These are phyloP conservation scores for Epinephelus fuscoguttatus DNA, from an alignment of 2,113 vertebrate genomes.

Conservation along the genomic window DNA sequence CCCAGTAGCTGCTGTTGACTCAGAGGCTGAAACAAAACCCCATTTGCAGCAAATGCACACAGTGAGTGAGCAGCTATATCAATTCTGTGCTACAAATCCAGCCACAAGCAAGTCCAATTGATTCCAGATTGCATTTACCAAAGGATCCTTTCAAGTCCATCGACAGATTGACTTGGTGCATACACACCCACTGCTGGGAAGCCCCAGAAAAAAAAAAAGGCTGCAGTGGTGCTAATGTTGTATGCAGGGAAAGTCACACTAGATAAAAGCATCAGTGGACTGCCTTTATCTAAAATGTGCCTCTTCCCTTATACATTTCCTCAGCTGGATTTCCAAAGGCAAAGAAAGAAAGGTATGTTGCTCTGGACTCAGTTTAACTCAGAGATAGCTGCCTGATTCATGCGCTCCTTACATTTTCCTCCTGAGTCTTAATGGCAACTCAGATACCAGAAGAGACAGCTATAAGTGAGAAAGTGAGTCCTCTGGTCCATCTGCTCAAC, in stretches of 20 bases:
- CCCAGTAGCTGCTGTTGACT: slow-evolving; percentile 50
- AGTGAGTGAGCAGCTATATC: slow-evolving; percentile 40
- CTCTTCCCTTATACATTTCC: background rate
- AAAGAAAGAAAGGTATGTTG: background rate
- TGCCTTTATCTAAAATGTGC: background rate
- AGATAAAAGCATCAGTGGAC: slow-evolving; percentile 23
- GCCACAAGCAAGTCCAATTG: slow-evolving; percentile 47
- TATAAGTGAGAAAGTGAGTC: slow-evolving; percentile 48
- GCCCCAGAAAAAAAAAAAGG: slow-evolving; percentile 13
- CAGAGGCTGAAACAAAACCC: slow-evolving; percentile 31
- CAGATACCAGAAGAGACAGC: slow-evolving; percentile 47
- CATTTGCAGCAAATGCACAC: slow-evolving; percentile 26
- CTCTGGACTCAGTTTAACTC: background rate
- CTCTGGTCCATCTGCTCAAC: slow-evolving; percentile 25
- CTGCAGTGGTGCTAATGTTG: slow-evolving; percentile 31
- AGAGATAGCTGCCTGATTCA: slow-evolving; percentile 17
- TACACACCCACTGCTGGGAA: slow-evolving; percentile 34
- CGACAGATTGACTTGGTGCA: slow-evolving; percentile 34
- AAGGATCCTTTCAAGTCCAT: slow-evolving; percentile 54
- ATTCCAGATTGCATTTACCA: slow-evolving; percentile 53
- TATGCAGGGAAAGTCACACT: background rate
- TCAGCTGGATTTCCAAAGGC: background rate
- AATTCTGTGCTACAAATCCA: slow-evolving; percentile 49
- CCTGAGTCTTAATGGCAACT: slow-evolving; percentile 18
- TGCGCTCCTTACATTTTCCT: slow-evolving; percentile 1